Evolutionary conservation across 2,888 invertebrate genomes (phyloP).

Genomic region (Octonoba sinensis): DNA sequence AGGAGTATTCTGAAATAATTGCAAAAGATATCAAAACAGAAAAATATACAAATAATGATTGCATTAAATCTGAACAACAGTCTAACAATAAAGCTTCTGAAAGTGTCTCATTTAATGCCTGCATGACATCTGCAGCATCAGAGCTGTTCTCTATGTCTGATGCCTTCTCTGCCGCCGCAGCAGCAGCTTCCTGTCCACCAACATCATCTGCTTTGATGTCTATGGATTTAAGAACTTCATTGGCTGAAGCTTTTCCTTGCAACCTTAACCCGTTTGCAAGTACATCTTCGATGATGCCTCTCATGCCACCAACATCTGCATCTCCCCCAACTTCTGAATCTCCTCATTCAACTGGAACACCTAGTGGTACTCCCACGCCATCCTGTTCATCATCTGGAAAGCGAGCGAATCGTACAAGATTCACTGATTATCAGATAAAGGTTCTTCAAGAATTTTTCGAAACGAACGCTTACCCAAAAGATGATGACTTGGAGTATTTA

Average conservation of each 20-base stretch:
- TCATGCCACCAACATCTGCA: slow-evolving; percentile 60
- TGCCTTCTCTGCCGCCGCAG: slow-evolving; percentile 70
- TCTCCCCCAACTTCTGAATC: slow-evolving; percentile 62
- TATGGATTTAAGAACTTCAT: slow-evolving; percentile 56
- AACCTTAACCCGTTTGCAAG: slow-evolving; percentile 40
- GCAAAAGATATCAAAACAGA: slow-evolving; percentile 33
- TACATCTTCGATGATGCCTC: slow-evolving; percentile 44
- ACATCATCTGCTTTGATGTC: slow-evolving; percentile 44
- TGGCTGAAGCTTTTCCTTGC: slow-evolving; percentile 38
- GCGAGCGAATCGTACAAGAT: slow-evolving; percentile 97
- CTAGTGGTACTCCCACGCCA: slow-evolving; percentile 60
- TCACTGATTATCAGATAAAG: slow-evolving; percentile 98
- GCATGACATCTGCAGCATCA: slow-evolving; percentile 34
- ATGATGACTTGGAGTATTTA: slow-evolving; percentile 97
- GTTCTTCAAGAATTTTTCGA: slow-evolving; percentile 99
- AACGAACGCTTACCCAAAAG: slow-evolving; percentile 99
- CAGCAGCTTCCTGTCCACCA: slow-evolving; percentile 74
- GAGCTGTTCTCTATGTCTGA: slow-evolving; percentile 42
- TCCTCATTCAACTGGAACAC: slow-evolving; percentile 63
- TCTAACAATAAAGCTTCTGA: slow-evolving; percentile 28
- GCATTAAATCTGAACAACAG: slow-evolving; percentile 25
- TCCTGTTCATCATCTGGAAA: slow-evolving; percentile 78
- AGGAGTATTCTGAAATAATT: slow-evolving; percentile 24
- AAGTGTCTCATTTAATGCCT: slow-evolving; percentile 29
- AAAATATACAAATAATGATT: slow-evolving; percentile 18